Conservation (phyloP, 2,888 invertebrate species). For the Patella depressa region DNA sequence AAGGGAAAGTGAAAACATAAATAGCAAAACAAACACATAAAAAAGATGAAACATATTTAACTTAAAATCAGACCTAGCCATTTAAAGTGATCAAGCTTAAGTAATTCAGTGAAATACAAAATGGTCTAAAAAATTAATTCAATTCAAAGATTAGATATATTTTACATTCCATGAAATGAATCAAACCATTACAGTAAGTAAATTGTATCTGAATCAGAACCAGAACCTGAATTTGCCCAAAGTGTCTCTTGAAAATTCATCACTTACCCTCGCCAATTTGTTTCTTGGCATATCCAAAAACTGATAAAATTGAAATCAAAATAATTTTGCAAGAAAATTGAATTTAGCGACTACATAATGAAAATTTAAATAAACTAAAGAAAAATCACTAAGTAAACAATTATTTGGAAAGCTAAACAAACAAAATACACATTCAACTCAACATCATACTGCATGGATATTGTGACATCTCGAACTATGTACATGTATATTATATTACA, state of each 20-base stretch:
- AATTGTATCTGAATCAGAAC: too few relatives aligned
- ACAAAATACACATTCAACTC: too few relatives aligned
- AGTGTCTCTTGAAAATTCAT: too few relatives aligned
- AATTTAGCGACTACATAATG: too few relatives aligned
- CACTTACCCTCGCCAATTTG: conserved; percentile 34
- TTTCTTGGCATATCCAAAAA: conserved; percentile 49
- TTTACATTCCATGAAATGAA: not conserved
- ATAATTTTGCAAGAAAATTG: too few relatives aligned
- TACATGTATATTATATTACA: too few relatives aligned
- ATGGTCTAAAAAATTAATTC: not conserved
- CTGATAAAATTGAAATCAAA: conserved; percentile 34
- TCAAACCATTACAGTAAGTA: not conserved
- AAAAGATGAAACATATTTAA: not conserved
- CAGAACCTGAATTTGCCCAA: too few relatives aligned
- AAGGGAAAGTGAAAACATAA: not conserved
- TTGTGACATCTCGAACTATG: too few relatives aligned
- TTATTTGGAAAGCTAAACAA: not conserved
- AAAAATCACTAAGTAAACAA: too few relatives aligned
- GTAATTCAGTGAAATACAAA: not conserved
- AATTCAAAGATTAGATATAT: not conserved
- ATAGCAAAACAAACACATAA: not conserved
- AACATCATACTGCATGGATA: too few relatives aligned
- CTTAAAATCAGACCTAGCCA: not conserved
- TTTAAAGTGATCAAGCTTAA: not conserved
- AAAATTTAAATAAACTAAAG: too few relatives aligned